phyloP scores from a whole-genome alignment of 2,797 vertebrate species.

The Rhinatrema bivittatum region DNA sequence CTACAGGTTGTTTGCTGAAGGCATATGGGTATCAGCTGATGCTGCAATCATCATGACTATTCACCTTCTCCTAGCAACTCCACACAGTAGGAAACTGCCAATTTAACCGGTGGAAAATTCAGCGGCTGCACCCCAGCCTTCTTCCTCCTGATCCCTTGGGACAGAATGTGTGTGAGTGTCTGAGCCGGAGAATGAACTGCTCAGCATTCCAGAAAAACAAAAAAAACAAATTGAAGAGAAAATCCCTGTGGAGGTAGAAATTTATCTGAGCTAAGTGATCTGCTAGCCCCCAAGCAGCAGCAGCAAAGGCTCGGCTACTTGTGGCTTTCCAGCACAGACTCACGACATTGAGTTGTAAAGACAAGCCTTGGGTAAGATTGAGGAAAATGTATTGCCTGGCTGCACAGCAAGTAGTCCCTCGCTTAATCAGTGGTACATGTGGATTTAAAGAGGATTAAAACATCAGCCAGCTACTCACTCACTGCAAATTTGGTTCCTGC shows the following conservation, averaged over 20 bases:
- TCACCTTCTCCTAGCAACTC: slow-evolving; percentile 68
- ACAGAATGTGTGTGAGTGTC: neutral
- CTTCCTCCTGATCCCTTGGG: slow-evolving; percentile 24
- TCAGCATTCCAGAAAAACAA: slow-evolving; percentile 19
- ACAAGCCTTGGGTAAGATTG: too few relatives aligned
- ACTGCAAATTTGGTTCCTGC: slow-evolving; percentile 4
- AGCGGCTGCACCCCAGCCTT: slow-evolving; percentile 45
- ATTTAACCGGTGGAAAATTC: slow-evolving; percentile 43
- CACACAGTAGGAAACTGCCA: slow-evolving; percentile 54
- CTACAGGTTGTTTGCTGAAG: slow-evolving; percentile 58
- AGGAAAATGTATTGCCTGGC: slow-evolving; percentile 15
- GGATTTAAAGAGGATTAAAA: neutral
- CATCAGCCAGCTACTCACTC: neutral
- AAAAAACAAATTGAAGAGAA: slow-evolving; percentile 19
- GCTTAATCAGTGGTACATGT: neutral
- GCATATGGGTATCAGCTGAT: slow-evolving; percentile 19
- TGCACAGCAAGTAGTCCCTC: neutral
- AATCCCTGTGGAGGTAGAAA: slow-evolving; percentile 23
- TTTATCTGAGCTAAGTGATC: slow-evolving; percentile 17
- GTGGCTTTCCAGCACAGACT: slow-evolving; percentile 19
- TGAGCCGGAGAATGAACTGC: slow-evolving; percentile 21
- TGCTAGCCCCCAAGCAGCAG: too few relatives aligned
- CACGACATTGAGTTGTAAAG: neutral
- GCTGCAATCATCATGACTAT: slow-evolving; percentile 47
- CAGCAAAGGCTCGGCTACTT: too few relatives aligned